These are phyloP conservation scores for Psephotus haematonotus DNA, from an alignment of 2,113 vertebrate species.

Conservation along the genomic window DNA sequence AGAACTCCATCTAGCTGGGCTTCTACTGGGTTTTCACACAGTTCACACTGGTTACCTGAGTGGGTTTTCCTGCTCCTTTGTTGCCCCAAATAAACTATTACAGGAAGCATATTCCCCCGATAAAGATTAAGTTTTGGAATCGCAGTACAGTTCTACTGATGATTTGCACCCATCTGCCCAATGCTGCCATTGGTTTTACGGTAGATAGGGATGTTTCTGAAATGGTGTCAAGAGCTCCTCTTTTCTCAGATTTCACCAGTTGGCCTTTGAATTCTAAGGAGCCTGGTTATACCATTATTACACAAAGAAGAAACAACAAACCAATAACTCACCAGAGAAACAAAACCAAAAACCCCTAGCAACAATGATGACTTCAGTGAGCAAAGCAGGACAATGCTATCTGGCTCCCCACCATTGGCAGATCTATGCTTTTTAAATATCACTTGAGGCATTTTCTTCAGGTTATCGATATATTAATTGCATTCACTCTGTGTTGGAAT, in stretches of 20 bases:
- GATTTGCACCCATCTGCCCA: not conserved
- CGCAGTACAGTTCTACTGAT: not conserved
- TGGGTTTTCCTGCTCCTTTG: not conserved
- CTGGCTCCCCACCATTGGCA: not conserved
- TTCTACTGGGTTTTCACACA: not conserved
- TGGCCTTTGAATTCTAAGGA: not conserved
- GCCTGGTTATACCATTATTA: not conserved
- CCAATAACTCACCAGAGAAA: not conserved
- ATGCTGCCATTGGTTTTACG: not conserved
- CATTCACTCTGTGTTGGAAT: not conserved
- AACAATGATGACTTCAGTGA: not conserved
- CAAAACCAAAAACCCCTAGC: not conserved
- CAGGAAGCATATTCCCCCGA: not conserved
- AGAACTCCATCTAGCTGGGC: not conserved
- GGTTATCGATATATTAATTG: not conserved
- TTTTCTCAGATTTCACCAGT: not conserved
- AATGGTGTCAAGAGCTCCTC: not conserved
- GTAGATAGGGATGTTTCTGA: not conserved
- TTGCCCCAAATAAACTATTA: not conserved
- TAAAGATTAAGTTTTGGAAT: not conserved
- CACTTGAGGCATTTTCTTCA: not conserved
- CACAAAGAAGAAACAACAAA: not conserved
- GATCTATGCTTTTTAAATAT: not conserved
- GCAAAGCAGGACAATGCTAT: not conserved
- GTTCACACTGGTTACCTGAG: not conserved